Conservation (phyloP, 1,140 invertebrate species). For the Drosophila repletoides region DNA sequence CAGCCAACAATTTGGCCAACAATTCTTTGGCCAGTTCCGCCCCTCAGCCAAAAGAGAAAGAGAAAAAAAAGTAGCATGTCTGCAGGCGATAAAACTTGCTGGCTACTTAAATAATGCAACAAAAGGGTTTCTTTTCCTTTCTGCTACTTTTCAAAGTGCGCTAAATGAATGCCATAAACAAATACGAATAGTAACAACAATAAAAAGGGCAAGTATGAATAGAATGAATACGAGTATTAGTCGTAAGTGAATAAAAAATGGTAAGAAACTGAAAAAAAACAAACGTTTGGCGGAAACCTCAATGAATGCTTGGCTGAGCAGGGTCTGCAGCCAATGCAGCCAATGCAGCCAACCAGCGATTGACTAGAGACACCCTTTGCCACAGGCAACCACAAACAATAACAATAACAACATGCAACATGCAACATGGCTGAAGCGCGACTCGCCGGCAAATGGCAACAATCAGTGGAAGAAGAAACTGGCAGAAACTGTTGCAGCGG, state of each 20-base stretch:
- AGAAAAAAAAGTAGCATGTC: conserved; percentile 71
- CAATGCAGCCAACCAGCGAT: conserved; percentile 3
- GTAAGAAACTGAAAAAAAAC: too few relatives aligned
- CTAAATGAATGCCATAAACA: conserved; percentile 74
- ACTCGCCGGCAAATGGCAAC: conserved; percentile 66
- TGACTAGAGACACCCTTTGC: not conserved
- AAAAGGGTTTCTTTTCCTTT: conserved; percentile 12
- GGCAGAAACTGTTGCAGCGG: conserved; percentile 43
- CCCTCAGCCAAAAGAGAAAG: too few relatives aligned
- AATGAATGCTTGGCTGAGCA: conserved; percentile 42
- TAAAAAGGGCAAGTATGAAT: conserved; percentile 10
- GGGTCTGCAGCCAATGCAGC: too few relatives aligned
- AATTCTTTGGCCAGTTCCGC: too few relatives aligned
- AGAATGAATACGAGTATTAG: conserved; percentile 1
- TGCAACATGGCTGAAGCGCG: conserved; percentile 34
- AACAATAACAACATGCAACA: not conserved
- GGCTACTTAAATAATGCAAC: conserved; percentile 43
- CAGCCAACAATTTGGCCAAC: too few relatives aligned
- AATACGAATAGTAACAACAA: conserved; percentile 32
- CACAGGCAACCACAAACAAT: not conserved
- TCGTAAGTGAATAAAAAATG: too few relatives aligned
- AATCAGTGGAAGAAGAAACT: conserved; percentile 41
- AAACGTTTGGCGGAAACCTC: too few relatives aligned
- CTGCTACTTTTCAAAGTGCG: conserved; percentile 39
- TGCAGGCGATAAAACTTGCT: conserved; percentile 51